Conservation (phyloP, 1,140 invertebrate genomes). For the Zophobas morio region DNA sequence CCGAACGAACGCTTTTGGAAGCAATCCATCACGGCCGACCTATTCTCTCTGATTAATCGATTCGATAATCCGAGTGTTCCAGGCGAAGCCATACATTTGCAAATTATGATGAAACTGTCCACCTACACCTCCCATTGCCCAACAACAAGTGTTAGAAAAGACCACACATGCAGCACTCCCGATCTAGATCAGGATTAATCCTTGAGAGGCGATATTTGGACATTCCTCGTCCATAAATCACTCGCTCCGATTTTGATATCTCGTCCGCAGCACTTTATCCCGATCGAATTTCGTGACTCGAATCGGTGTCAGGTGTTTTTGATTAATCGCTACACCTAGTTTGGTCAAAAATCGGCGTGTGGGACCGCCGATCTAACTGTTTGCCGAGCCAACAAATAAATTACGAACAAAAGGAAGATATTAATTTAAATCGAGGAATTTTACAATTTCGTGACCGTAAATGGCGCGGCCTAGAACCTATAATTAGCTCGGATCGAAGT, state of each 20-base stretch:
- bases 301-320: conserved; percentile 38
- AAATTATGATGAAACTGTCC: conserved; percentile 43
- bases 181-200: conserved; percentile 34
- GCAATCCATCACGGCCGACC: conserved; percentile 25
- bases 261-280: not conserved
- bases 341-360: conserved; percentile 11
- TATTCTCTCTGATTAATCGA: conserved; percentile 29
- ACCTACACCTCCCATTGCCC: conserved; percentile 15
- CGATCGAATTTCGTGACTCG: conserved; percentile 31
- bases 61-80: conserved; percentile 24
- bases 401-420: conserved; percentile 27
- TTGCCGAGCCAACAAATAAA: not conserved
- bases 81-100: conserved; percentile 26
- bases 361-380: conserved; percentile 16
- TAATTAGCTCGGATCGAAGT: conserved; percentile 12
- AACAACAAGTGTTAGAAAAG: conserved; percentile 5
- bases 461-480: conserved; percentile 1
- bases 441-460: conserved; percentile 28
- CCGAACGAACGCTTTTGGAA: not conserved
- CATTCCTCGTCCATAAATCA: conserved; percentile 19
- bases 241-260: conserved; percentile 13
- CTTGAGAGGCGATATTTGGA: conserved; percentile 28
- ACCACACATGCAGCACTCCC: conserved; percentile 32
- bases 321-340: conserved; percentile 26
- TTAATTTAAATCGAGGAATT: conserved; percentile 35